Conservation (phyloP, 2,797 vertebrate species). For the Discoglossus pictus region DNA sequence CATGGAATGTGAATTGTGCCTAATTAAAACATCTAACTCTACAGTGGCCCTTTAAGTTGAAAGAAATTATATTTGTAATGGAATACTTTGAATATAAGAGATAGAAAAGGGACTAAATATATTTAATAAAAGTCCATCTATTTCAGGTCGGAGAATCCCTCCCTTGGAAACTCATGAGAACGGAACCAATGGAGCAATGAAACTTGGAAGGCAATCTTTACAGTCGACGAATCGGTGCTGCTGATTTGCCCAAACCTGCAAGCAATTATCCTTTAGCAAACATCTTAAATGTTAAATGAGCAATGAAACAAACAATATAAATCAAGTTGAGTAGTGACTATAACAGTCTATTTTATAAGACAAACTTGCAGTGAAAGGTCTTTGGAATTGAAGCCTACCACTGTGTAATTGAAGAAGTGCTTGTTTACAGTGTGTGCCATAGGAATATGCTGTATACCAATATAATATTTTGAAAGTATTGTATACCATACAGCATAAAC, state of each 20-base stretch:
- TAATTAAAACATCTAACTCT: no score
- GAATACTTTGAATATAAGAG: no score
- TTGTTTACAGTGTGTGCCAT: constrained; percentile 18
- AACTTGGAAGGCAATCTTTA: constrained; percentile 76
- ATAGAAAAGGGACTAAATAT: no score
- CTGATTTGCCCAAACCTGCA: constrained; percentile 71
- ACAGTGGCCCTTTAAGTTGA: no score
- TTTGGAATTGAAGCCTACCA: neutral
- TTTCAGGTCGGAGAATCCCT: constrained; percentile 91
- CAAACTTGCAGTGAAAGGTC: neutral
- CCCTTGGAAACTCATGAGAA: constrained; percentile 88
- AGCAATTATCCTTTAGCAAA: no score
- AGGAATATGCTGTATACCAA: constrained; percentile 4
- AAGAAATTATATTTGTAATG: no score
- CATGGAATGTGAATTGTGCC: no score
- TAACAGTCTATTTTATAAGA: no score
- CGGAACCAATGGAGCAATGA: constrained; percentile 85
- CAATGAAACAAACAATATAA: no score
- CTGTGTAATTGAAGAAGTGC: neutral
- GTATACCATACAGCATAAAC: neutral
- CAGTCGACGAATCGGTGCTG: constrained; percentile 82
- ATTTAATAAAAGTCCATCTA: constrained; percentile 41
- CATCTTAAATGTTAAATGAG: no score
- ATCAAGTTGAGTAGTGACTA: no score
- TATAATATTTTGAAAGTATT: neutral